Evolutionary conservation across 2,888 invertebrate genomes (phyloP), one percentile per base, ranked within the genome.

Genomic region (Temnothorax rugatulus): DNA sequence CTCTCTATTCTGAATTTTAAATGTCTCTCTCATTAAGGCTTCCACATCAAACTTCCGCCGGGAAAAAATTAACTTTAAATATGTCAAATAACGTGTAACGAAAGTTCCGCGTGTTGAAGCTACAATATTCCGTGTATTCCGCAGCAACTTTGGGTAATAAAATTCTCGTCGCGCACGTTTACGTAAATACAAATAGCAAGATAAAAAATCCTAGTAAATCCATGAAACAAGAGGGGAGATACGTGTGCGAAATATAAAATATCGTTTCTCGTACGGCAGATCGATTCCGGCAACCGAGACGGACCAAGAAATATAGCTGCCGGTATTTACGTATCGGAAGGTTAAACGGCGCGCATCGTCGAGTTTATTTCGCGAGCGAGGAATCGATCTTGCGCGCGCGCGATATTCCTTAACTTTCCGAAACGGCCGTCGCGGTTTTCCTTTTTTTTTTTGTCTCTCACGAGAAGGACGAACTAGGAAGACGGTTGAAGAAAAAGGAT

Each of bases 231-330:
- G 77, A 77, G 21, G 63, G 21, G 82, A 81, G 21, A 69, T 59
- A 69, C 77, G 77, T 77, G 77, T 68, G 41, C 41, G 29, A 81
- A 71, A 77, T 77, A 77, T 66, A 25, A 57, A 77, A 77, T 66
- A 77, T 77, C 29, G 54, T 54, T 66, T 77, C 29, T 54, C 29
- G 8, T 25, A 50, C 47, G 29, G 38, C 34, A 11, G 54, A 77
- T 68, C 77, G 21, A 54, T 54, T 66, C 41, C n/a, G n/a, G 41
- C 66, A 7, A 34, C 34, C 34, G 34, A 34, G n/a, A 29, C 29
- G 29, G 29, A 29, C 29, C 15, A 77, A 66, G 54, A 54, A 57
- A 68, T 54, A 54, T 52, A 44, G 29, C 54, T 13, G 18, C 11
- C 74, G 44, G 0, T 74, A 59, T 54, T 47, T 54, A 47, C 29